Evolutionary conservation across 2,113 vertebrate species (phyloP).

Genomic region (Misgurnus anguillicaudatus): DNA sequence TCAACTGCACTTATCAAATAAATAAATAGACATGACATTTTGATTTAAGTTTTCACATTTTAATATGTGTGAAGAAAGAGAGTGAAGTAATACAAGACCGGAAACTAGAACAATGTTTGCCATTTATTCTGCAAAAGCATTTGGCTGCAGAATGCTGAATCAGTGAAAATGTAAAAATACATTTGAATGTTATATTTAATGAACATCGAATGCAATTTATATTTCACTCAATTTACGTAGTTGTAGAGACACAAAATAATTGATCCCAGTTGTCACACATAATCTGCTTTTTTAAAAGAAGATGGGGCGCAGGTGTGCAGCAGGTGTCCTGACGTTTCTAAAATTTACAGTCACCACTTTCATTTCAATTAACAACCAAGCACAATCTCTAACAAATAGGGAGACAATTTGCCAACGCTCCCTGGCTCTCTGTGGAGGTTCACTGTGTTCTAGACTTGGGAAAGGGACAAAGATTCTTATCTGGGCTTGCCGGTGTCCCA

Average conservation of each 20-base stretch:
- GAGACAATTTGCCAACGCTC: constrained; percentile 47
- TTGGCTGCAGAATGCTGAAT: not conserved
- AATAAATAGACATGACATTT: too few relatives aligned
- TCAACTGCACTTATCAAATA: too few relatives aligned
- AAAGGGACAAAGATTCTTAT: constrained; percentile 41
- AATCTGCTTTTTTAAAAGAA: not conserved
- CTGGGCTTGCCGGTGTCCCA: constrained; percentile 57
- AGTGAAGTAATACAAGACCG: too few relatives aligned
- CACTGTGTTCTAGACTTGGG: constrained; percentile 17
- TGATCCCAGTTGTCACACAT: not conserved
- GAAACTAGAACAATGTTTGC: too few relatives aligned
- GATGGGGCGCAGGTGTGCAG: constrained; percentile 18
- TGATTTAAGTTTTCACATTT: too few relatives aligned
- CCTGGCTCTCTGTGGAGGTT: constrained; percentile 49
- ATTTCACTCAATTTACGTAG: not conserved
- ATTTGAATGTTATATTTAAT: not conserved
- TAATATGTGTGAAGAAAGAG: too few relatives aligned
- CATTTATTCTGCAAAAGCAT: not conserved
- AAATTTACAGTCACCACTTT: constrained; percentile 19
- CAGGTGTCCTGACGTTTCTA: not conserved
- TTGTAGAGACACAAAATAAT: not conserved
- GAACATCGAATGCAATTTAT: not conserved
- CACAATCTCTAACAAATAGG: constrained; percentile 24
- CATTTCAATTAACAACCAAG: constrained; percentile 60
- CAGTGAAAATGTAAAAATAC: not conserved